Evolutionary conservation across 2,113 vertebrate genomes (phyloP).

Genomic region (Todiramphus chloris): DNA sequence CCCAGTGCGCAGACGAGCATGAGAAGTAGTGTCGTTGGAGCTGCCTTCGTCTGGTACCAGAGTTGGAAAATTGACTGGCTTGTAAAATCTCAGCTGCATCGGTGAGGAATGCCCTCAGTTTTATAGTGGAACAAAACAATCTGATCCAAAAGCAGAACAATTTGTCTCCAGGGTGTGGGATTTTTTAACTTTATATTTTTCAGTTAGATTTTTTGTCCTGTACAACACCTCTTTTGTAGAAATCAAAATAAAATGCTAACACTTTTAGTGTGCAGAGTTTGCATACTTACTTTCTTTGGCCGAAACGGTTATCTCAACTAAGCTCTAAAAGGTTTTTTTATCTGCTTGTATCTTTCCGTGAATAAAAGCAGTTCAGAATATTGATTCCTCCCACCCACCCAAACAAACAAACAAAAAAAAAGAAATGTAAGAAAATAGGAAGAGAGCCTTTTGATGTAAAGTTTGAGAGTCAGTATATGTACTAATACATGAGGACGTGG

Average conservation of each 20-base stretch:
- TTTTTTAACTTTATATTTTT: accelerated
- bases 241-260: neutral
- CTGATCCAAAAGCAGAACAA: neutral
- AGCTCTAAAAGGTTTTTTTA: neutral
- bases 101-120: accelerated
- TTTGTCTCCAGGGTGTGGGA: no score
- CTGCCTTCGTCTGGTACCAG: no score
- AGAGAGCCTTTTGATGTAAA: neutral
- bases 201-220: neutral
- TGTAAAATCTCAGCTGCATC: accelerated
- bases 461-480: no score
- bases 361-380: neutral
- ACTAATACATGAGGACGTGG: neutral
- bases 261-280: neutral
- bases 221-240: neutral
- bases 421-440: neutral
- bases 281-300: neutral
- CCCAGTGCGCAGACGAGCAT: accelerated
- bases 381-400: no score
- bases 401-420: no score
- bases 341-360: neutral
- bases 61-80: accelerated
- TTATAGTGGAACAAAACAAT: neutral
- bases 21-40: neutral
- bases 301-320: neutral